Percentiles rank a stretch among this genome's conserved stretches.
These are phyloP conservation scores for Drosophila acutilabella DNA, from an alignment of 2,888 invertebrate species.

Conservation along the genomic window DNA sequence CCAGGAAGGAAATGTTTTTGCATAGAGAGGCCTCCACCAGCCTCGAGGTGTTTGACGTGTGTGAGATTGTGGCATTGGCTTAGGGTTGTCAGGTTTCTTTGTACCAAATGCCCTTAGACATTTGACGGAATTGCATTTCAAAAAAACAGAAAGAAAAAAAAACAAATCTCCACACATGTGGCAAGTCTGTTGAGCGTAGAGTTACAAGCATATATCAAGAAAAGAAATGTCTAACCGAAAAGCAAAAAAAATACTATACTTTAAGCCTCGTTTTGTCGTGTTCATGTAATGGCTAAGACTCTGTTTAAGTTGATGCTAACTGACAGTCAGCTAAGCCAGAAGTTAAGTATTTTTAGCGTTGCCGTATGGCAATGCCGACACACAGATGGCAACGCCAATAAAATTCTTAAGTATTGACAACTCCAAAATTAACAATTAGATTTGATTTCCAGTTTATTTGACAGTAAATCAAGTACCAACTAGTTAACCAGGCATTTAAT, in stretches of 20 bases:
- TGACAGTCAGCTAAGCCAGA: neutral
- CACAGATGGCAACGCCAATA: neutral
- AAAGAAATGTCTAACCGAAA: neutral
- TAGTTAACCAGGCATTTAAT: neutral
- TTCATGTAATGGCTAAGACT: conserved; percentile 2
- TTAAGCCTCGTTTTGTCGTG: conserved; percentile 5
- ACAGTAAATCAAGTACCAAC: too few species aligned
- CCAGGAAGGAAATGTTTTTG: conserved; percentile 59
- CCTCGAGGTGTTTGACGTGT: conserved; percentile 60
- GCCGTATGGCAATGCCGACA: neutral
- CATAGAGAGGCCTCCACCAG: conserved; percentile 22
- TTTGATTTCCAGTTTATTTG: too few species aligned
- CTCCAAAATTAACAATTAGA: neutral
- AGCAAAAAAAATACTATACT: neutral
- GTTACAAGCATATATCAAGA: neutral
- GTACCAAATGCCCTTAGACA: conserved; percentile 35
- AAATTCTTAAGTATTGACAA: neutral
- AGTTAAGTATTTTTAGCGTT: conserved; percentile 1
- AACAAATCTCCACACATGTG: conserved; percentile 12
- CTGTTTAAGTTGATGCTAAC: neutral
- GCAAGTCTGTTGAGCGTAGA: neutral
- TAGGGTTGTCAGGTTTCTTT: conserved; percentile 61
- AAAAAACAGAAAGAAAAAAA: neutral
- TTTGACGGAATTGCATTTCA: conserved; percentile 41
- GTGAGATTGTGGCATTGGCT: conserved; percentile 58